These are phyloP conservation scores for Pagrus major DNA, from an alignment of 2,113 vertebrate genomes.

Conservation along the genomic window DNA sequence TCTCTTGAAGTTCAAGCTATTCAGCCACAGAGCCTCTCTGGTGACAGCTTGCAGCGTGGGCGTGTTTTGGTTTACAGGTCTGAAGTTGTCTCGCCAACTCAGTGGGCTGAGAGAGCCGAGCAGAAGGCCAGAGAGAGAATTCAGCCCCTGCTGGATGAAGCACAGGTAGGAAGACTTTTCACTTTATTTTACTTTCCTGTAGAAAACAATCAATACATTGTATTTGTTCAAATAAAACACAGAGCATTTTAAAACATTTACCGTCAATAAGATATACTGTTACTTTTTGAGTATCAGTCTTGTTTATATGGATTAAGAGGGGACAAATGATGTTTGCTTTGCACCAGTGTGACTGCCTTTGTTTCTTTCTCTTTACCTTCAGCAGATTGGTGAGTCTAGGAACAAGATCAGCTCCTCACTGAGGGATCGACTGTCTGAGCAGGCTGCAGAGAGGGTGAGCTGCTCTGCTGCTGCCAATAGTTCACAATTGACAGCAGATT, in stretches of 20 bases:
- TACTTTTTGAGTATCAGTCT: neutral
- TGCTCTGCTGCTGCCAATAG: neutral
- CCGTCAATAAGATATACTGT: neutral
- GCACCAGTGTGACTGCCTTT: constrained; percentile 51
- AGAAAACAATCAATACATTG: neutral
- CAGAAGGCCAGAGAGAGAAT: constrained; percentile 63
- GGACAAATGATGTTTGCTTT: neutral
- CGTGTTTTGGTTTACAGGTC: constrained; percentile 77
- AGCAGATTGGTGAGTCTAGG: constrained; percentile 63
- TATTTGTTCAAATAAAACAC: neutral
- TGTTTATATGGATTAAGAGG: neutral
- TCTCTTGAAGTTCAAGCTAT: neutral
- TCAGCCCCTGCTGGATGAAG: constrained; percentile 73
- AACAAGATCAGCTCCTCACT: constrained; percentile 45
- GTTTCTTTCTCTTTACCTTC: constrained; percentile 43
- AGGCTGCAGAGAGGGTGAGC: constrained; percentile 72
- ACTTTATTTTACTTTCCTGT: neutral
- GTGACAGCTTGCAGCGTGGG: constrained; percentile 40
- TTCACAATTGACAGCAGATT: constrained; percentile 2
- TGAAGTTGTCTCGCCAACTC: constrained; percentile 68
- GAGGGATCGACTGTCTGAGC: constrained; percentile 62
- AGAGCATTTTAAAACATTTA: neutral
- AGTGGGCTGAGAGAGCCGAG: constrained; percentile 75
- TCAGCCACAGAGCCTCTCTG: neutral
- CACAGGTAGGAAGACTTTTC: constrained; percentile 79